Evolutionary conservation across 2,888 invertebrate species (phyloP).

Genomic region (Chymomyza amoena): DNA sequence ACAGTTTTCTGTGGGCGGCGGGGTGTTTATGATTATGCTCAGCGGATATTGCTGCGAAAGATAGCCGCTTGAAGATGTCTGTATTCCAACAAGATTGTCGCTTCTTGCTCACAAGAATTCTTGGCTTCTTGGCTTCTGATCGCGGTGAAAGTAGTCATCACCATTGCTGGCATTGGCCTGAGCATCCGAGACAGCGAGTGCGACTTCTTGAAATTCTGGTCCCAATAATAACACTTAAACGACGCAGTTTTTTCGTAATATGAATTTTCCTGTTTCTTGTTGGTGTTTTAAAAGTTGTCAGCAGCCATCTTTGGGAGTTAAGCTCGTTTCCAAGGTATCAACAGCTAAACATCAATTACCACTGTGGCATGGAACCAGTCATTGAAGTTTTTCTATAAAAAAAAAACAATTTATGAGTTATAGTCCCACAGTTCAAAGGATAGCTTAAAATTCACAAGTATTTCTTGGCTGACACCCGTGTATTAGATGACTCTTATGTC

Average conservation of each 20-base stretch:
- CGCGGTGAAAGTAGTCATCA: constrained; percentile 64
- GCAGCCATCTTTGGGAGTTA: background rate
- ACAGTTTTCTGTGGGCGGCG: constrained; percentile 38
- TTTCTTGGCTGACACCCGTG: no score
- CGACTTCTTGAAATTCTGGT: constrained; percentile 68
- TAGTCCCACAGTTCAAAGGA: background rate
- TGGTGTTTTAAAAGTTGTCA: background rate
- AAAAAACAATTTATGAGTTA: background rate
- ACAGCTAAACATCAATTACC: constrained; percentile 58
- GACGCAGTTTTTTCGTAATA: constrained; percentile 70
- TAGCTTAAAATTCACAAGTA: background rate
- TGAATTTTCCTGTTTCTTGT: constrained; percentile 63
- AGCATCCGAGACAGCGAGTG: constrained; percentile 41
- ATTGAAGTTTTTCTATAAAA: constrained; percentile 43
- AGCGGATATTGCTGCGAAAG: constrained; percentile 50
- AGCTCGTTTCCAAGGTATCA: constrained; percentile 29
- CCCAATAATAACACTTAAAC: constrained; percentile 71
- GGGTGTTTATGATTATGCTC: constrained; percentile 58
- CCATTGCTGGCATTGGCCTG: constrained; percentile 42
- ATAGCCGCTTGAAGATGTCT: constrained; percentile 62
- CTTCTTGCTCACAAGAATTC: constrained; percentile 53
- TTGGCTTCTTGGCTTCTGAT: constrained; percentile 28
- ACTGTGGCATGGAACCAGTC: constrained; percentile 40
- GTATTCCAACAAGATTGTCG: constrained; percentile 25
- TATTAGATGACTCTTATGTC: constrained; percentile 33